Evolutionary conservation across 1,140 invertebrate species (phyloP).

Genomic region (Drosophila rhopaloa): DNA sequence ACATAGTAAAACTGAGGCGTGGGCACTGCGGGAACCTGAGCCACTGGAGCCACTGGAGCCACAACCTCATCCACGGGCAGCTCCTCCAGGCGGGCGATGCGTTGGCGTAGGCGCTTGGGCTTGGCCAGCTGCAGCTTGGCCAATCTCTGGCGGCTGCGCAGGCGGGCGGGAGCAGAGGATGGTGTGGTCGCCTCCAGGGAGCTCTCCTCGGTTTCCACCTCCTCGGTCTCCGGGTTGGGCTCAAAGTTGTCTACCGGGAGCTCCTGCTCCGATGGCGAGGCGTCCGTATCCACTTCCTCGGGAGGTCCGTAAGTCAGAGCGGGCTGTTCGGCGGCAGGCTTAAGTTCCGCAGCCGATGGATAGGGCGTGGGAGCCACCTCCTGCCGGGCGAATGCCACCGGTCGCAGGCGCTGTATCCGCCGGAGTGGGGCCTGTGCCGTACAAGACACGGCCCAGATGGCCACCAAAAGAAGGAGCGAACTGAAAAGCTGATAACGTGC

Average conservation of each 20-base stretch:
- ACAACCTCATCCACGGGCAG: conserved; percentile 44
- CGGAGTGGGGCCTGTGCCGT: conserved; percentile 43
- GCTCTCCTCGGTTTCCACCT: conserved; percentile 64
- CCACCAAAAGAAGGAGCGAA: conserved; percentile 56
- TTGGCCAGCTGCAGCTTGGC: conserved; percentile 63
- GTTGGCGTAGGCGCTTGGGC: conserved; percentile 41
- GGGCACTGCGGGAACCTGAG: conserved; percentile 4
- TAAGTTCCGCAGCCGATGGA: conserved; percentile 69
- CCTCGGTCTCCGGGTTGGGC: conserved; percentile 50
- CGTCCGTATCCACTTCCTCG: conserved; percentile 41
- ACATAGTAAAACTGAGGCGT: conserved; percentile 60
- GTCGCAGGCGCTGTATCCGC: conserved; percentile 39
- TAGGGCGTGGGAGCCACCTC: conserved; percentile 65
- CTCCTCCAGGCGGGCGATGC: conserved; percentile 65
- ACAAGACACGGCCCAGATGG: conserved; percentile 47
- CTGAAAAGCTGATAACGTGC: conserved; percentile 60
- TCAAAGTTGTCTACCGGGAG: conserved; percentile 48
- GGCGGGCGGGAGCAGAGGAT: conserved; percentile 37
- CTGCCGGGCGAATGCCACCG: conserved; percentile 49
- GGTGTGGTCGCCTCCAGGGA: conserved; percentile 58
- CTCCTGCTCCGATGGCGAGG: conserved; percentile 45
- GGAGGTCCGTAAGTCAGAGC: conserved; percentile 73
- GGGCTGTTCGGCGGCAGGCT: conserved; percentile 59
- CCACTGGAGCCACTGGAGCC: conserved; percentile 16
- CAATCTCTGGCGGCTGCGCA: conserved; percentile 57